Conservation (phyloP, 2,797 vertebrate species). For the Fundulus diaphanus region DNA sequence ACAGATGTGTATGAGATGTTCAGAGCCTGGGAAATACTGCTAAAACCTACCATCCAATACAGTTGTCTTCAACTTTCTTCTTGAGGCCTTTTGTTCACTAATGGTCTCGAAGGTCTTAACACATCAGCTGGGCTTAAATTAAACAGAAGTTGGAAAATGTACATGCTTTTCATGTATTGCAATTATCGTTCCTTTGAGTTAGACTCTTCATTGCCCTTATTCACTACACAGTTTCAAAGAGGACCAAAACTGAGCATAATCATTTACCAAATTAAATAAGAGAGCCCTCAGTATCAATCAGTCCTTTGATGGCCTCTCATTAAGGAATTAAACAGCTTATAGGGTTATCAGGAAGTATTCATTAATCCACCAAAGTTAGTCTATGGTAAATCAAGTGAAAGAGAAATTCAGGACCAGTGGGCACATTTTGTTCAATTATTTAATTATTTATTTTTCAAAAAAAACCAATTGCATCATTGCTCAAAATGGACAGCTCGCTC, state of each 20-base stretch:
- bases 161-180: not conserved
- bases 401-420: constrained; percentile 50
- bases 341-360: constrained; percentile 32
- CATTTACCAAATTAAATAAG: constrained; percentile 33
- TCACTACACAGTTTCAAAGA: constrained; percentile 8
- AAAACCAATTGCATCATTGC: constrained; percentile 62
- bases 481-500: constrained; percentile 75
- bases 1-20: no score
- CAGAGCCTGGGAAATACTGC: no score
- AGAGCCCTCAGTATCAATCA: constrained; percentile 28
- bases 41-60: no score
- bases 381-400: constrained; percentile 50
- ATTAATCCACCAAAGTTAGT: constrained; percentile 28
- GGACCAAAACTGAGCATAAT: constrained; percentile 17
- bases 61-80: no score
- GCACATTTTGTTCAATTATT: constrained; percentile 51
- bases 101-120: no score
- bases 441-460: constrained; percentile 55
- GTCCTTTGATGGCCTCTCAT: constrained; percentile 30
- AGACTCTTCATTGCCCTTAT: constrained; percentile 7
- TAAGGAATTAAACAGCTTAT: constrained; percentile 36
- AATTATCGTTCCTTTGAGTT: constrained; percentile 19
- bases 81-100: no score
- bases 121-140: no score
- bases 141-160: no score